Evolutionary conservation across 2,113 vertebrate species (phyloP).

Genomic region (Dasyornis broadbenti): DNA sequence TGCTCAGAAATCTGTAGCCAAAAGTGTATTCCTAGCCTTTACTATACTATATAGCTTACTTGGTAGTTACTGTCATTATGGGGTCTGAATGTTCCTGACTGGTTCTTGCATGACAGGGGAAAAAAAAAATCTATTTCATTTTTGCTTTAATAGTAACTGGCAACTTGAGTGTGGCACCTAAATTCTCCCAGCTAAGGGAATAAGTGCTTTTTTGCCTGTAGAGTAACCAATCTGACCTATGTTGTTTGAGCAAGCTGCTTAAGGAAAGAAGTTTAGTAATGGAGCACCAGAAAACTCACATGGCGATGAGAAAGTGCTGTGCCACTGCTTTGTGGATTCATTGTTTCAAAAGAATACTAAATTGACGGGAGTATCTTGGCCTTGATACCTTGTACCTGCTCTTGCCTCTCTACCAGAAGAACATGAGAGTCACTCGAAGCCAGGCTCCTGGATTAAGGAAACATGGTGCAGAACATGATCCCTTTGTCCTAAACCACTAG

Average conservation of each 20-base stretch:
- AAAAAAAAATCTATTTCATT: neutral
- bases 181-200: neutral
- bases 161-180: neutral
- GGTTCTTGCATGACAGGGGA: neutral
- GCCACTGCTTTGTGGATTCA: neutral
- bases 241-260: neutral
- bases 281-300: neutral
- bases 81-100: neutral
- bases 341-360: neutral
- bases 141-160: neutral
- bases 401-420: neutral
- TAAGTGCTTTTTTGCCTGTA: neutral
- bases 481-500: neutral
- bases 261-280: neutral
- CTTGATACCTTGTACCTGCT: neutral
- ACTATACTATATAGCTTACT: neutral
- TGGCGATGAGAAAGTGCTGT: neutral
- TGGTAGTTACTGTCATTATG: neutral
- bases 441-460: neutral
- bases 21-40: neutral
- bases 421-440: neutral
- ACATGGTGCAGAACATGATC: neutral
- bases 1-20: neutral
- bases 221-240: neutral
- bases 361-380: neutral